phyloP scores from a whole-genome alignment of 1,140 invertebrate species.

The Drosophila orena region DNA sequence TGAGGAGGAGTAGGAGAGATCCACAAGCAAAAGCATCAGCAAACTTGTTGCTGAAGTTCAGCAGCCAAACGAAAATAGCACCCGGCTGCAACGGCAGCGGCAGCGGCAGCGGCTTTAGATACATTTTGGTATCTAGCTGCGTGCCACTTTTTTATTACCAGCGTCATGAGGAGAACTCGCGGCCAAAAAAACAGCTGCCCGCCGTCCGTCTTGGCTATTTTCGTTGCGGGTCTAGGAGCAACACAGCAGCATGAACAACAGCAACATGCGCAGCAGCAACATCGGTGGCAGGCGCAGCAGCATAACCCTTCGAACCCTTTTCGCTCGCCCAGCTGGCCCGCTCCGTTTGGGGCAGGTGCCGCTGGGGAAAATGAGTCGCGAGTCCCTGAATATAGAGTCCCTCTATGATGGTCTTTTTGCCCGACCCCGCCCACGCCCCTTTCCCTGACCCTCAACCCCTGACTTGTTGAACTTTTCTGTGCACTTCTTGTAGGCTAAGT shows the following conservation, averaged over 20 bases:
- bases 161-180: conserved; percentile 22
- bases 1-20: conserved; percentile 90
- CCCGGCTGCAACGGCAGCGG: conserved; percentile 42
- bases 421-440: conserved; percentile 12
- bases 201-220: conserved; percentile 36
- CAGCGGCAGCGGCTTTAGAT: conserved; percentile 44
- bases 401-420: conserved; percentile 60
- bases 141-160: conserved; percentile 50
- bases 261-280: conserved; percentile 21
- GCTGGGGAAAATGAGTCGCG: conserved; percentile 28
- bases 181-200: conserved; percentile 42
- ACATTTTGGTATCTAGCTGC: conserved; percentile 61
- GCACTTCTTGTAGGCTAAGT: conserved; percentile 69
- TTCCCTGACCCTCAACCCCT: conserved; percentile 12
- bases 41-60: conserved; percentile 56
- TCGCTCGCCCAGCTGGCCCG: conserved; percentile 40
- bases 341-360: conserved; percentile 33
- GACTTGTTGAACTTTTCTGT: conserved; percentile 72
- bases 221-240: conserved; percentile 50
- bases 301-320: conserved; percentile 12
- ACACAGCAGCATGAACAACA: conserved; percentile 19
- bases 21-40: conserved; percentile 21
- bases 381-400: conserved; percentile 19
- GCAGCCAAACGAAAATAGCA: conserved; percentile 58
- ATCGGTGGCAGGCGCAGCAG: conserved; percentile 5